phyloP scores from a whole-genome alignment of 2,113 vertebrate species.

The Pholis gunnellus region DNA sequence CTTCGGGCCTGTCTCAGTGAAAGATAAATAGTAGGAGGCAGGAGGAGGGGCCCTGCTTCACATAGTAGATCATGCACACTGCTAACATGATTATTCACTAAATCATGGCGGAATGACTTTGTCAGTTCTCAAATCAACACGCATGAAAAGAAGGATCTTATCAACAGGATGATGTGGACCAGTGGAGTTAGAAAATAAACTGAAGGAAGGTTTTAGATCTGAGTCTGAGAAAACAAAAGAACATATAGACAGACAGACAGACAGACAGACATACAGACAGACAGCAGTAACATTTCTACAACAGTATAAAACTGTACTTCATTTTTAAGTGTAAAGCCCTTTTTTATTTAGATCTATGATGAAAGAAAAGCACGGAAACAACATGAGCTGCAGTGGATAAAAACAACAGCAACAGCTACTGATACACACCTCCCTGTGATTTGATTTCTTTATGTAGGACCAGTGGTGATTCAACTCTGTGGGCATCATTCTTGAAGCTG shows the following conservation, averaged over 20 bases:
- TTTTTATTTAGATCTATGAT: no score
- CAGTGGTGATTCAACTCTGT: no score
- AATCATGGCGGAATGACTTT: conserved; percentile 23
- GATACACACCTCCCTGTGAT: no score
- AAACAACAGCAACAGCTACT: no score
- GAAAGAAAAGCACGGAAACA: no score
- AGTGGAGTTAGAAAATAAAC: background rate
- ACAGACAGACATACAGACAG: background rate
- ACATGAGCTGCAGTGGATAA: no score
- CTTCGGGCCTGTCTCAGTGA: conserved; percentile 18
- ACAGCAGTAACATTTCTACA: no score
- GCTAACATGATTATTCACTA: conserved; percentile 27
- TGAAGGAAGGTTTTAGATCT: background rate
- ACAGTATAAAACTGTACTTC: no score
- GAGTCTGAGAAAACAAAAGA: background rate
- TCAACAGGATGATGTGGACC: background rate
- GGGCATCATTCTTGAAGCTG: background rate
- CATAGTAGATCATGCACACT: background rate
- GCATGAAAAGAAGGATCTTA: conserved; percentile 1
- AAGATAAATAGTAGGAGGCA: conserved; percentile 23
- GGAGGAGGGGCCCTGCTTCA: background rate
- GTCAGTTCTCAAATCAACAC: conserved; percentile 15
- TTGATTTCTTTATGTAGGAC: no score
- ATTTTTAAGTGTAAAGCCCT: no score
- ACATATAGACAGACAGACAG: background rate